These are phyloP conservation scores for Chamaea fasciata DNA, from an alignment of 2,113 vertebrate species.

Conservation along the genomic window DNA sequence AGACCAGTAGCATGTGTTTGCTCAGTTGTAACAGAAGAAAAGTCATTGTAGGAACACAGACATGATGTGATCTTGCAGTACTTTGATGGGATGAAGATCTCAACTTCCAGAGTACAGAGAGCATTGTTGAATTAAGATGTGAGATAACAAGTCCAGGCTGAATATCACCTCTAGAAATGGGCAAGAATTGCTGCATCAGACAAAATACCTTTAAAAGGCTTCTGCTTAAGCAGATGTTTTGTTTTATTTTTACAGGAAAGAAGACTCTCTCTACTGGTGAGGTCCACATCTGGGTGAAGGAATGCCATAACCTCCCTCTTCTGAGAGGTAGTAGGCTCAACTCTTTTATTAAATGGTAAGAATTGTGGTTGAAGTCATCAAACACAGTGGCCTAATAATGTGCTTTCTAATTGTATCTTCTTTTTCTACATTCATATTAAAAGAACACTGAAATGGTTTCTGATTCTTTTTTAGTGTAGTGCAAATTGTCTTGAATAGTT, in stretches of 20 bases:
- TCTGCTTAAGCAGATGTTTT: not conserved
- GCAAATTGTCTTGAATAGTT: not conserved
- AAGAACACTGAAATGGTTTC: not conserved
- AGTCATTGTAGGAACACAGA: not conserved
- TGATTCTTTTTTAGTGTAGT: not conserved
- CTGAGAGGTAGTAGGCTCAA: constrained; percentile 80
- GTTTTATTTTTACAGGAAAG: constrained; percentile 67
- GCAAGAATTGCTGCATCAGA: not conserved
- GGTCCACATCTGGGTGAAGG: constrained; percentile 94
- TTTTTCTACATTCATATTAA: not conserved
- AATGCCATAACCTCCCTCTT: constrained; percentile 83
- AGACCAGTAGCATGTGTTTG: not conserved
- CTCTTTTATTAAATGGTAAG: constrained; percentile 94
- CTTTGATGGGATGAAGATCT: not conserved
- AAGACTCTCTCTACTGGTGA: constrained; percentile 77
- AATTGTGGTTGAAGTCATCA: not conserved
- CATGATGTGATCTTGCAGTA: not conserved
- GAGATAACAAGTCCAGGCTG: not conserved
- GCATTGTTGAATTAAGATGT: not conserved
- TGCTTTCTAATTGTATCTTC: not conserved
- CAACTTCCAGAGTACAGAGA: not conserved
- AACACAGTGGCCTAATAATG: not conserved
- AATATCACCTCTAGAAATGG: not conserved
- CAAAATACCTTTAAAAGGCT: not conserved
- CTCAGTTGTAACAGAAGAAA: not conserved